These are phyloP conservation scores for Peromyscus leucopus DNA, from an alignment of 2,113 vertebrate species.

Conservation along the genomic window DNA sequence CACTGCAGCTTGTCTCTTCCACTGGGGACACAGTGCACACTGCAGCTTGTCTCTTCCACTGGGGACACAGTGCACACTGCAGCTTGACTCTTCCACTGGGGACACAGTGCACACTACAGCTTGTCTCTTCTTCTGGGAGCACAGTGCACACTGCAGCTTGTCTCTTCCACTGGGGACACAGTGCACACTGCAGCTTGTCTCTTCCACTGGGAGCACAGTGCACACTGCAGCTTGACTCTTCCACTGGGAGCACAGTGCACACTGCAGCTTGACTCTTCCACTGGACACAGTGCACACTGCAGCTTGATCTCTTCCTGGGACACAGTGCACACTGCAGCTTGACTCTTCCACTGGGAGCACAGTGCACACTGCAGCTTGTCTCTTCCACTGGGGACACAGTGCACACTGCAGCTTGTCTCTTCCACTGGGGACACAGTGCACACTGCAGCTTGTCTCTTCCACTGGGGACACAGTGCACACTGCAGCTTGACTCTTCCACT, in stretches of 20 bases:
- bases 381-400: no score
- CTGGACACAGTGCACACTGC: background rate
- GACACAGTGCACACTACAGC: background rate
- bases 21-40: no score
- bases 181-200: background rate
- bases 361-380: background rate
- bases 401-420: background rate
- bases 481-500: background rate
- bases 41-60: no score
- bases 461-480: background rate
- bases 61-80: no score
- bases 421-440: background rate
- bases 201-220: no score
- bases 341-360: no score
- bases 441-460: background rate
- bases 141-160: background rate
- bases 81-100: no score
- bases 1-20: no score
- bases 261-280: background rate
- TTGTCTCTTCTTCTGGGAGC: no score
- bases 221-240: background rate
- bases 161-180: no score
- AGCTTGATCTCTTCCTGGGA: background rate
- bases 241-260: background rate
- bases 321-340: background rate